These are phyloP conservation scores for Euschistus heros DNA, from an alignment of 1,140 invertebrate genomes.

Conservation along the genomic window DNA sequence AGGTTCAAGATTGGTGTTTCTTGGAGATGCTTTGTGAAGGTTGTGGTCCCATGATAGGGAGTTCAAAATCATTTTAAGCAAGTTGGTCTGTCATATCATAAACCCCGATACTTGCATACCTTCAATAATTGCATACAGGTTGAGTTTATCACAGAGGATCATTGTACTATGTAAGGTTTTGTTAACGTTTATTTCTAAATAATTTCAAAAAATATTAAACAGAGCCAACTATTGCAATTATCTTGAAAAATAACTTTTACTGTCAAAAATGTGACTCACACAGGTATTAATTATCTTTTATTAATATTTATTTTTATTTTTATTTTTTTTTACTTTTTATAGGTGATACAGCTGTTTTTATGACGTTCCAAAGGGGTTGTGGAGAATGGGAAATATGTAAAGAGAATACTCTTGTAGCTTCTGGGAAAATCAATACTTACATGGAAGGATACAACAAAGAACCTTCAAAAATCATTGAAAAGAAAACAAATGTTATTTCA, in stretches of 20 bases:
- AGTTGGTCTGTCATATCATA: too few species aligned
- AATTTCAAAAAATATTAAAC: background rate
- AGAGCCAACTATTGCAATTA: background rate
- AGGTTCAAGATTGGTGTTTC: too few species aligned
- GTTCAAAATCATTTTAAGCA: too few species aligned
- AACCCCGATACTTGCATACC: too few species aligned
- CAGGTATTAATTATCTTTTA: background rate
- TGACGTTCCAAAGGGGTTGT: constrained; percentile 10
- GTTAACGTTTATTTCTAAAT: background rate
- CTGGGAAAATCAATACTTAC: constrained; percentile 3
- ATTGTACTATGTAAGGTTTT: background rate
- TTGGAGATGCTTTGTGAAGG: too few species aligned
- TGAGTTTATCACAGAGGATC: too few species aligned
- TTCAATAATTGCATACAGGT: too few species aligned
- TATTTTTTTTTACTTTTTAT: background rate
- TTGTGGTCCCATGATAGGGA: too few species aligned
- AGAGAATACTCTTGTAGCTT: background rate
- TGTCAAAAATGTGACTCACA: background rate
- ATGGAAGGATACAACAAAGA: background rate
- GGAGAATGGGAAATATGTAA: constrained; percentile 18
- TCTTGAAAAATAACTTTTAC: background rate
- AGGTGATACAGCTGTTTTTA: constrained; percentile 5
- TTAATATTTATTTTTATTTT: background rate
- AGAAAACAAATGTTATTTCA: background rate
- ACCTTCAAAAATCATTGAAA: background rate